These are phyloP conservation scores for Plodia interpunctella DNA, from an alignment of 1,140 invertebrate species.

Conservation along the genomic window DNA sequence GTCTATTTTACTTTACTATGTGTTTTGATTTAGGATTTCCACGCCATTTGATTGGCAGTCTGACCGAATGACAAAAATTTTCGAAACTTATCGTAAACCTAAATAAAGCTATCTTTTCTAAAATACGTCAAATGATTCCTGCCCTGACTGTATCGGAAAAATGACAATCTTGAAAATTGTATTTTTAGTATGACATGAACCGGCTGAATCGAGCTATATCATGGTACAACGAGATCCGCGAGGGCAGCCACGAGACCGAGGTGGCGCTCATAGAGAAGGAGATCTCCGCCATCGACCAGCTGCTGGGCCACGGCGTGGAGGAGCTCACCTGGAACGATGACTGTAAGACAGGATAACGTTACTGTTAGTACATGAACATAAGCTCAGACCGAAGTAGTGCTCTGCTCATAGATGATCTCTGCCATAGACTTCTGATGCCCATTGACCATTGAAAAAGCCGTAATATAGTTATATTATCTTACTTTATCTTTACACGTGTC, in stretches of 20 bases:
- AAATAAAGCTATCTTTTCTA: too few relatives aligned
- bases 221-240: slow-evolving; percentile 84
- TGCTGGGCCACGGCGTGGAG: slow-evolving; percentile 80
- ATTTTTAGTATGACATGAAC: slow-evolving; percentile 62
- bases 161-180: not conserved
- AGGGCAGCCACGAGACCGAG: slow-evolving; percentile 81
- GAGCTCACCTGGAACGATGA: slow-evolving; percentile 83
- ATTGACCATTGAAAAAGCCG: too few relatives aligned
- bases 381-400: not conserved
- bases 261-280: slow-evolving; percentile 82
- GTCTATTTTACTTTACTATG: too few relatives aligned
- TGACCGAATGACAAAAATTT: too few relatives aligned
- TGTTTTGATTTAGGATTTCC: too few relatives aligned
- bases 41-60: too few relatives aligned
- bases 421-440: slow-evolving; percentile 80
- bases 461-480: too few relatives aligned
- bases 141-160: too few relatives aligned
- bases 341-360: slow-evolving; percentile 63
- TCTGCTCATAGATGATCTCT: slow-evolving; percentile 78
- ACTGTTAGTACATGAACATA: not conserved
- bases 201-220: slow-evolving; percentile 76
- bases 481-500: too few relatives aligned
- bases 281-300: slow-evolving; percentile 79
- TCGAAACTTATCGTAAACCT: too few relatives aligned
- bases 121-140: too few relatives aligned